These are phyloP conservation scores for Patiria pectinifera DNA, from an alignment of 53 echinoderm and acorn worm species.

Conservation along the genomic window DNA sequence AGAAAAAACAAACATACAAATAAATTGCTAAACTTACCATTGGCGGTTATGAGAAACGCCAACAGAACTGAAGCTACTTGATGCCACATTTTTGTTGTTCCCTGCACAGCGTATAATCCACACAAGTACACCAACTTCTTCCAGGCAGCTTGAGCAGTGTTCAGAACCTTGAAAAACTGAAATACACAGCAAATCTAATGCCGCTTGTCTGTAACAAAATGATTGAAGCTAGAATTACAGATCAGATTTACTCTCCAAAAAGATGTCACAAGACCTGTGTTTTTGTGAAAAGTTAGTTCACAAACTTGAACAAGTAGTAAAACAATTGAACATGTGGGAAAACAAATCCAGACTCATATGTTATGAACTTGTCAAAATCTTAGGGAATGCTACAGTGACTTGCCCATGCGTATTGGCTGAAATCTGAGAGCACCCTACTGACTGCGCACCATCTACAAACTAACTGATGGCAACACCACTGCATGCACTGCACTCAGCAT, in stretches of 20 bases:
- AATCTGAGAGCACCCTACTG: too few species aligned
- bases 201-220: too few species aligned
- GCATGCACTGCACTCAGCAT: background rate
- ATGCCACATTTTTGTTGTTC: constrained; percentile 10
- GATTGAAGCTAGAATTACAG: too few species aligned
- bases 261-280: too few species aligned
- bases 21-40: constrained; percentile 21
- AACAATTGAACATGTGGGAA: too few species aligned
- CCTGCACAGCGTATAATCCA: background rate
- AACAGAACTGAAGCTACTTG: background rate
- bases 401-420: too few species aligned
- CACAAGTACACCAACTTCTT: background rate
- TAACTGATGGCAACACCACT: background rate
- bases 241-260: too few species aligned
- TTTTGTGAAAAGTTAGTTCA: too few species aligned
- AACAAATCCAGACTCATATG: too few species aligned
- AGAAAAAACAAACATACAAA: too few species aligned
- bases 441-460: too few species aligned
- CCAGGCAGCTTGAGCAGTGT: background rate
- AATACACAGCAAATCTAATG: background rate
- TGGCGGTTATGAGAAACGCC: background rate
- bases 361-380: background rate
- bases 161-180: background rate
- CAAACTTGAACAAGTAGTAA: too few species aligned
- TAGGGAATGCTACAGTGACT: background rate